Evolutionary conservation across 2,888 invertebrate genomes (phyloP), one percentile per base, ranked within the genome.

Genomic region (Mimas tiliae): DNA sequence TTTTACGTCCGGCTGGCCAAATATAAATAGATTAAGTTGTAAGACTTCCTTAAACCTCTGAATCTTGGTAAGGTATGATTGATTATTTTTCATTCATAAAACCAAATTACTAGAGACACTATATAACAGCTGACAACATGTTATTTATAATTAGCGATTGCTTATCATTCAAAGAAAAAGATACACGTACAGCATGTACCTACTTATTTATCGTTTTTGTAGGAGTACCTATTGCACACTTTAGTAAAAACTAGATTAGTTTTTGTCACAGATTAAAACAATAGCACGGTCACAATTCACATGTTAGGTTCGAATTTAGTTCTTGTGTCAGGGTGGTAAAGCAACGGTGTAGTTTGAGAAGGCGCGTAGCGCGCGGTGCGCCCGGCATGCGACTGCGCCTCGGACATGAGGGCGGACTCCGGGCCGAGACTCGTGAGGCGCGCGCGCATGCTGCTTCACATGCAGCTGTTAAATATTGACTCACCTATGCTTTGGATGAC

Each of bases 301-400:
- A 83, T 82, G 72, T 72, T 80, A 34, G 19, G 8, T 68, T 63
- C 38, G 38, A 65, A 58, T 19, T 47, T 45, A 27, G 33, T 53
- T 62, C 27, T 63, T 42, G 47, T 16, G 47, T 16, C 55, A 16
- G 38, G 16, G 19, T 50, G 34, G 33, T 63, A 34, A 63, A 52
- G 34, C 47, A 33, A 34, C 34, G 48, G 55, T 21, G 27, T 45
- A 48, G 52, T 51, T 12, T 53, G 19, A 12, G 9, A 53, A 65
- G 71, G 85, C 90, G 90, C 89, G 86, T 83, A 75, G 89, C 88
- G 90, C 90, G 89, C 90, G 75, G 86, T 82, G 88, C 90, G 90
- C 90, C 83, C 81, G 76, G 75, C 81, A 64, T 64, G 62, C 68
- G 65, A 47, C 63, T 65, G 65, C 58, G 67, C 67, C 69, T 7